Conservation (phyloP, 2,797 vertebrate species). For the Rousettus madagascariensis region DNA sequence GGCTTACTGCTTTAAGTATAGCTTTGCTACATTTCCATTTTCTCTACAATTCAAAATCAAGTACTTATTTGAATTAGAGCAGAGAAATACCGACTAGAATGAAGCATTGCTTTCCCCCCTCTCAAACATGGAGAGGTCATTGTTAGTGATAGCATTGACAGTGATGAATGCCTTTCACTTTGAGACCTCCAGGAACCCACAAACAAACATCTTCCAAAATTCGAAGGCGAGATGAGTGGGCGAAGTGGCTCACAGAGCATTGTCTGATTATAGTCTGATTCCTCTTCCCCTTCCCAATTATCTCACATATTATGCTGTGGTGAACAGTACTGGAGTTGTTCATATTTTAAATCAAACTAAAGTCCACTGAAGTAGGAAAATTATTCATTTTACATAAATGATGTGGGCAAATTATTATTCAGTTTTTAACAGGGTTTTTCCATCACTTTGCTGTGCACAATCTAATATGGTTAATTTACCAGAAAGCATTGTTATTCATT, state of each 20-base stretch:
- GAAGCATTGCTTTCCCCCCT: slow-evolving; percentile 25
- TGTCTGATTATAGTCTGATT: not conserved
- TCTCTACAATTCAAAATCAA: slow-evolving; percentile 21
- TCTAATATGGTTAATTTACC: slow-evolving; percentile 74
- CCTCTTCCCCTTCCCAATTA: slow-evolving; percentile 24
- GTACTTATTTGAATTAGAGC: slow-evolving; percentile 61
- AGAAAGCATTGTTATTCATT: slow-evolving; percentile 73
- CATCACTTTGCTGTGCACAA: slow-evolving; percentile 49
- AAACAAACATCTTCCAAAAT: slow-evolving; percentile 56
- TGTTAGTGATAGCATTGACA: slow-evolving; percentile 20
- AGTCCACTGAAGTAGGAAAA: slow-evolving; percentile 71
- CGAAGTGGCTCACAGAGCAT: not conserved
- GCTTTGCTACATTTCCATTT: slow-evolving; percentile 45
- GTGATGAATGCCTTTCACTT: slow-evolving; percentile 53
- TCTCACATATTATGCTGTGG: slow-evolving; percentile 36
- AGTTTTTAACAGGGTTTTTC: slow-evolving; percentile 57
- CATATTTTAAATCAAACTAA: slow-evolving; percentile 64
- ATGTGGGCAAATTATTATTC: slow-evolving; percentile 69
- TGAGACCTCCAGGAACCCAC: slow-evolving; percentile 23
- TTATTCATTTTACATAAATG: slow-evolving; percentile 66
- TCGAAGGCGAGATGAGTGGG: slow-evolving; percentile 35
- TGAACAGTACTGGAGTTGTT: slow-evolving; percentile 42
- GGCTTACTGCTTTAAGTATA: slow-evolving; percentile 72
- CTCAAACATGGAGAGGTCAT: slow-evolving; percentile 11
- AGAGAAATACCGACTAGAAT: slow-evolving; percentile 14